A percentile compares a stretch with the other conserved stretches of the same genome.
Conservation (phyloP, 37 sponge, comb jelly and placozoan species). For the Haliclona indistincta region DNA sequence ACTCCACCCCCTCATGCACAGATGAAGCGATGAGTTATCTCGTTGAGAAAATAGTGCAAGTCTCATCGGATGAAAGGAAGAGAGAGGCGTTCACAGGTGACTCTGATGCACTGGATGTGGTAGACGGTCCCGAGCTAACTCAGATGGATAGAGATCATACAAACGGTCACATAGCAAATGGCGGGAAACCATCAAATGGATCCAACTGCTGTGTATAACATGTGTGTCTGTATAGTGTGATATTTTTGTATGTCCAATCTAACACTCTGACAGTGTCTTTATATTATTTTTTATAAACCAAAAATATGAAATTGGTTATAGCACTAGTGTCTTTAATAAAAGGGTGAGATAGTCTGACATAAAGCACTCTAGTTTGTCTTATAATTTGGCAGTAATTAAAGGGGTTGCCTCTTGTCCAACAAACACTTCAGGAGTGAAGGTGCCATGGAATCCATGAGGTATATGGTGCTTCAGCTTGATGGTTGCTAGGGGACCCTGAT, state of each 20-base stretch:
- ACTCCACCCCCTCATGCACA: neutral
- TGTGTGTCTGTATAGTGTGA: neutral
- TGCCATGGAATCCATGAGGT: slow-evolving; percentile 91
- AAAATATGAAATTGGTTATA: no score
- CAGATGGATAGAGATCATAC: neutral
- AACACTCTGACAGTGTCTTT: no score
- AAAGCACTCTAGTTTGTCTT: no score
- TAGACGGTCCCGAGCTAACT: neutral
- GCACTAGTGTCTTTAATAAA: no score
- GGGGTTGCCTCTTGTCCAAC: no score
- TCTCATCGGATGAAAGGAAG: neutral
- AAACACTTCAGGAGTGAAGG: slow-evolving; percentile 85
- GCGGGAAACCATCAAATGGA: no score
- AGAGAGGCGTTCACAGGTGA: no score
- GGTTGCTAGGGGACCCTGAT: slow-evolving; percentile 73
- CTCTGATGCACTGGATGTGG: neutral
- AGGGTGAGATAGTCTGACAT: no score
- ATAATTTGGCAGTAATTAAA: neutral
- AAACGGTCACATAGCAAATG: no score
- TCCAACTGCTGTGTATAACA: neutral
- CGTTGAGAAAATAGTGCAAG: slow-evolving; percentile 15
- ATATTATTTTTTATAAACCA: no score
- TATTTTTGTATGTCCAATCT: neutral
- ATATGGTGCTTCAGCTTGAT: slow-evolving; percentile 84
- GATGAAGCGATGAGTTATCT: slow-evolving; percentile 67